phyloP scores from a whole-genome alignment of 2,113 vertebrate species.

The Chunga burmeisteri region DNA sequence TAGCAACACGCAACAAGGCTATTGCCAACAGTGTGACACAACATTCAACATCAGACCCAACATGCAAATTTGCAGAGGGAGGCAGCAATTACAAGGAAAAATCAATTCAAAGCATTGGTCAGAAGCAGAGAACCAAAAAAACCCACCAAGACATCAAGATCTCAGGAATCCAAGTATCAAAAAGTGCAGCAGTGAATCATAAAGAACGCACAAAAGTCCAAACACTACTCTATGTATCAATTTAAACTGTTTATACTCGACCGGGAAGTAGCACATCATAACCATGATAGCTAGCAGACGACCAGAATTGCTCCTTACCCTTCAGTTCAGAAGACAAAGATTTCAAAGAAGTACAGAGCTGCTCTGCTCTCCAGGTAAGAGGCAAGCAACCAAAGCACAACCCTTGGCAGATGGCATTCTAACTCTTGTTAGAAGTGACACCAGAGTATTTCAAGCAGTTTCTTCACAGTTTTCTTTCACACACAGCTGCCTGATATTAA shows the following conservation, averaged over 20 bases:
- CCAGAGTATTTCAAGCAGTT: background rate
- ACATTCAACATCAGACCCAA: background rate
- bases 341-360: background rate
- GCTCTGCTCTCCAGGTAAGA: background rate
- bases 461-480: background rate
- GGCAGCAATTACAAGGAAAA: background rate
- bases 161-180: background rate
- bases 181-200: background rate
- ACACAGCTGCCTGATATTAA: background rate
- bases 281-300: rapidly evolving
- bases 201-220: background rate
- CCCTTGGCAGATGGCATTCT: background rate
- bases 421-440: background rate
- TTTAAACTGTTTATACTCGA: background rate
- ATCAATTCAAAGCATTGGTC: background rate
- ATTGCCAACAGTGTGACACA: background rate
- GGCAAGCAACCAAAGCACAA: background rate
- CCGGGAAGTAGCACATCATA: background rate
- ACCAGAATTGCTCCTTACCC: background rate
- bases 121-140: background rate
- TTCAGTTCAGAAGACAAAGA: background rate
- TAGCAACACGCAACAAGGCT: background rate
- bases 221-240: background rate
- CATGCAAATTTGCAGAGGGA: background rate
- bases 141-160: background rate